These are phyloP conservation scores for Poeciliopsis turrubarensis DNA, from an alignment of 2,113 vertebrate genomes.

Conservation along the genomic window DNA sequence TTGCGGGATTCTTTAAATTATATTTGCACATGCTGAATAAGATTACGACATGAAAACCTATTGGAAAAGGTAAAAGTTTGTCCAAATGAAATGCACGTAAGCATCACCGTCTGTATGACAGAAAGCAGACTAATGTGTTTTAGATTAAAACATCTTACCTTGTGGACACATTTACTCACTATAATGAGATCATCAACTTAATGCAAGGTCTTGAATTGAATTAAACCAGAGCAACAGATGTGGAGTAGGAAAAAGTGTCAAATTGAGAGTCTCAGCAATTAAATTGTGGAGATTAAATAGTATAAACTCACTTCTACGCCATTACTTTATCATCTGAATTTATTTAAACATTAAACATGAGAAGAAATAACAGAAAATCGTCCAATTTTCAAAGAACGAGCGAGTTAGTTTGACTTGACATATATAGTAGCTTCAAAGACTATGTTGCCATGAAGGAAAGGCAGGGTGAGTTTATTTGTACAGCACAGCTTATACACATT, in stretches of 20 bases:
- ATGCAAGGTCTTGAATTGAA: background rate
- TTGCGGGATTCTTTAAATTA: conserved; percentile 3
- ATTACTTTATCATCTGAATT: background rate
- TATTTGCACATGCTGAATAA: background rate
- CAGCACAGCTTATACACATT: background rate
- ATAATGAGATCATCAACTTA: background rate
- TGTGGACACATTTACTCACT: background rate
- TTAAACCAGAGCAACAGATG: background rate
- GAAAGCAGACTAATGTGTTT: background rate
- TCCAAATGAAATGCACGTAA: background rate
- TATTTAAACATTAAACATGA: no score
- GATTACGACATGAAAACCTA: background rate
- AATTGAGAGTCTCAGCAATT: background rate
- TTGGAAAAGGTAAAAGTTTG: background rate
- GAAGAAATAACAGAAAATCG: no score
- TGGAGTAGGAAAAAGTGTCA: background rate
- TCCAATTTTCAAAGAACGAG: no score
- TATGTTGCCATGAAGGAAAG: background rate
- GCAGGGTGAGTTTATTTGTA: background rate
- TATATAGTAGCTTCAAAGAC: no score
- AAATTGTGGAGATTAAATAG: background rate
- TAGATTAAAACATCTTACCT: background rate
- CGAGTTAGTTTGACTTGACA: no score
- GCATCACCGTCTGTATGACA: background rate
- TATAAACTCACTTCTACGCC: background rate